These are phyloP conservation scores for Antheraea mylitta DNA, from an alignment of 1,140 invertebrate species.

Conservation along the genomic window DNA sequence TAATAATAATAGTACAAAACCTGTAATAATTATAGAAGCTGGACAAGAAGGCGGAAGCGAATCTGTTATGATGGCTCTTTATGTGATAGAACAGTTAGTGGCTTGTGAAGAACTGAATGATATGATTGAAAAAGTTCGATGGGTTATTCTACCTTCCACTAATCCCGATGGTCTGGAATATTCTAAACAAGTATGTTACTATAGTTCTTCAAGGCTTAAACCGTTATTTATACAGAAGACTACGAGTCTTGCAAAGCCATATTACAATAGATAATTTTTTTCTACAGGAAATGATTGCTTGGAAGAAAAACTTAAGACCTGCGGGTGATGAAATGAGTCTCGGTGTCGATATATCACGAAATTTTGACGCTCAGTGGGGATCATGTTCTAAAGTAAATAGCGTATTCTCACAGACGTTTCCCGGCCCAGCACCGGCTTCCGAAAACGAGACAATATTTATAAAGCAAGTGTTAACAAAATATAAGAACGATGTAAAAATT, in stretches of 20 bases:
- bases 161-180: constrained; percentile 65
- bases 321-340: constrained; percentile 25
- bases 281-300: constrained; percentile 20
- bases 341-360: constrained; percentile 58
- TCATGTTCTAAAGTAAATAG: constrained; percentile 33
- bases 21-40: constrained; percentile 54
- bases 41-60: constrained; percentile 50
- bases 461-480: constrained; percentile 38
- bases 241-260: too few species aligned
- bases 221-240: neutral
- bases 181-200: constrained; percentile 40
- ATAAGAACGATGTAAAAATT: constrained; percentile 45
- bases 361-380: constrained; percentile 54
- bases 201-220: constrained; percentile 11
- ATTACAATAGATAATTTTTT: neutral
- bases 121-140: constrained; percentile 45
- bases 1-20: constrained; percentile 22
- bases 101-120: constrained; percentile 49
- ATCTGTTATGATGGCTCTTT: constrained; percentile 44
- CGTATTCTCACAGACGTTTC: constrained; percentile 43
- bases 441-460: constrained; percentile 63
- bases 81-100: constrained; percentile 54
- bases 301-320: constrained; percentile 50
- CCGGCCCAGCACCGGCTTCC: constrained; percentile 34
- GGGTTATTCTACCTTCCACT: constrained; percentile 57